Conservation (phyloP, 2,888 invertebrate genomes). For the Apoda limacodes region DNA sequence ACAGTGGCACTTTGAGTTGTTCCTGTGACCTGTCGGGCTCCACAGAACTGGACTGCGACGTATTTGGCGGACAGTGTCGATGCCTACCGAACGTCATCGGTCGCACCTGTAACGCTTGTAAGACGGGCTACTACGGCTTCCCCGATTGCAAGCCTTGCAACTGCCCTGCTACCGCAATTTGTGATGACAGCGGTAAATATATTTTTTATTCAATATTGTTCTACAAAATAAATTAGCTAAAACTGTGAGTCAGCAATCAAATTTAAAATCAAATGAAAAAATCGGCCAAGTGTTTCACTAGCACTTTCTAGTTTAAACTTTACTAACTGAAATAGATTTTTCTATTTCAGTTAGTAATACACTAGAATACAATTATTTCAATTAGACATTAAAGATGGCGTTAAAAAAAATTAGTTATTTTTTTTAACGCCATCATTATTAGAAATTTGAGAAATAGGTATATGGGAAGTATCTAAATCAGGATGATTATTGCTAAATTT, state of each 20-base stretch:
- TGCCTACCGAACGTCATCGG: constrained; percentile 96
- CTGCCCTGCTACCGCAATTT: constrained; percentile 86
- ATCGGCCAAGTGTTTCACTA: too few species aligned
- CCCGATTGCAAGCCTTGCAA: constrained; percentile 92
- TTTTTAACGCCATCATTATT: too few species aligned
- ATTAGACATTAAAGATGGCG: background rate
- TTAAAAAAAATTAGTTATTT: background rate
- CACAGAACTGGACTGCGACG: constrained; percentile 84
- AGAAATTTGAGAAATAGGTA: too few species aligned
- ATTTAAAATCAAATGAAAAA: too few species aligned
- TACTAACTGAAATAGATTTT: too few species aligned
- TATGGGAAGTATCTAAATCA: too few species aligned
- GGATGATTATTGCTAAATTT: too few species aligned
- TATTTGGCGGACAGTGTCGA: constrained; percentile 96
- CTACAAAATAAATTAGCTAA: background rate
- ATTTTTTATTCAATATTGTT: background rate
- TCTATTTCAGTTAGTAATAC: too few species aligned
- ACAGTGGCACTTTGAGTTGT: constrained; percentile 91
- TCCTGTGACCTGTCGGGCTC: constrained; percentile 92
- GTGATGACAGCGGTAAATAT: constrained; percentile 74
- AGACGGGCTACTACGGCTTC: constrained; percentile 95
- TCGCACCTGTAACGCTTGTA: constrained; percentile 83
- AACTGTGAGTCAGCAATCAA: too few species aligned
- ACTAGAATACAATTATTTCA: background rate
- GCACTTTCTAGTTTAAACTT: too few species aligned